These are phyloP conservation scores for Opisthograptis luteolata DNA, from an alignment of 2,888 invertebrate species.

Conservation along the genomic window DNA sequence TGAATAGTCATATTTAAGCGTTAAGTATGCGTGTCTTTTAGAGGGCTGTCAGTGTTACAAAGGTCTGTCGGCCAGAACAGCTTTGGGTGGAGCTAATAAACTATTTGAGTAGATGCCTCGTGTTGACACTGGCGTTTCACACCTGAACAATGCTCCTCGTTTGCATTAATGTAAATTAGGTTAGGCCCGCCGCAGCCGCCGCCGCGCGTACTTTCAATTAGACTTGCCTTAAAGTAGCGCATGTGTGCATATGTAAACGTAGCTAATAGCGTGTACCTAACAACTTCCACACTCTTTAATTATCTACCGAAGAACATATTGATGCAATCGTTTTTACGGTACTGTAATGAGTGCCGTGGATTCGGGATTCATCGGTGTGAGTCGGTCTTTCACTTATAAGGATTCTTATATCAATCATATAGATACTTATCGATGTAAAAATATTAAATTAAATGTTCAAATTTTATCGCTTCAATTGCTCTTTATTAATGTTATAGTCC, in stretches of 20 bases:
- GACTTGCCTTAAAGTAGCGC: conserved; percentile 77
- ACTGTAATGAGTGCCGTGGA: conserved; percentile 30
- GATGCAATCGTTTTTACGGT: conserved; percentile 48
- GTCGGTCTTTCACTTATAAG: conserved; percentile 35
- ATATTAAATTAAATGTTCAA: too few relatives aligned
- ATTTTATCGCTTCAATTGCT: too few relatives aligned
- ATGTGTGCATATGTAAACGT: conserved; percentile 71
- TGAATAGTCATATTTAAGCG: conserved; percentile 73
- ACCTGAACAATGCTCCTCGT: conserved; percentile 84
- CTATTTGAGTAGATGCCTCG: conserved; percentile 80
- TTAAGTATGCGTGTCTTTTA: conserved; percentile 76
- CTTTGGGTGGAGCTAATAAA: conserved; percentile 83
- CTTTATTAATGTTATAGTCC: too few relatives aligned
- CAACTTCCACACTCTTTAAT: conserved; percentile 57
- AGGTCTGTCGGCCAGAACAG: conserved; percentile 75
- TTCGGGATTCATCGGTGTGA: conserved; percentile 27
- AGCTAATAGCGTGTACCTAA: conserved; percentile 54
- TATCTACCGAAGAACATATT: conserved; percentile 50
- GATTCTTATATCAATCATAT: too few relatives aligned
- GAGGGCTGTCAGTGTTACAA: conserved; percentile 77
- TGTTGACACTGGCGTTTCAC: conserved; percentile 84
- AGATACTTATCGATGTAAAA: conserved; percentile 34
- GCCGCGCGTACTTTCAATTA: conserved; percentile 82
- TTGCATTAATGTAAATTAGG: conserved; percentile 85
- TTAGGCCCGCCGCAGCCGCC: conserved; percentile 69